Evolutionary conservation across 1,140 invertebrate species (phyloP).

Genomic region (Drosophila tristis): DNA sequence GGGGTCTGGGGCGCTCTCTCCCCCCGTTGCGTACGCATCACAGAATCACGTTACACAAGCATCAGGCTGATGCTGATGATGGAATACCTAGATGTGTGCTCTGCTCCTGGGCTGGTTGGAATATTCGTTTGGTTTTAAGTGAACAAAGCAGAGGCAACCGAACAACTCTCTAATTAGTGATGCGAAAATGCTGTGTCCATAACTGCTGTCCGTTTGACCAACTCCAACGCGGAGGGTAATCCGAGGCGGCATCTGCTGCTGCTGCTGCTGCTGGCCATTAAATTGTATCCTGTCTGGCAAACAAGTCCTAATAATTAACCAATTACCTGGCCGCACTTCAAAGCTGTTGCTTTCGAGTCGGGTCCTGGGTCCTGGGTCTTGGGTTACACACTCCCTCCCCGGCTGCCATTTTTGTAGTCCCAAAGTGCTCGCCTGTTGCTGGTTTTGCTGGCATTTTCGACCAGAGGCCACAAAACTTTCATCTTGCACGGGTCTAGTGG

Average conservation of each 20-base stretch:
- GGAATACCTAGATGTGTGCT: background rate
- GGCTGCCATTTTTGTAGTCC: slow-evolving; percentile 7
- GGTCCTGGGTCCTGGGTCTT: slow-evolving; percentile 10
- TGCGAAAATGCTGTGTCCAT: slow-evolving; percentile 45
- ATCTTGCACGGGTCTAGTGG: slow-evolving; percentile 11
- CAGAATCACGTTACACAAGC: too few species aligned
- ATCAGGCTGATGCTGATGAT: too few species aligned
- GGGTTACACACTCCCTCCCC: slow-evolving; percentile 30
- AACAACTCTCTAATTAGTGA: slow-evolving; percentile 28
- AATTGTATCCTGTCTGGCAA: slow-evolving; percentile 31
- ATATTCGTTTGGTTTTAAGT: slow-evolving; percentile 15
- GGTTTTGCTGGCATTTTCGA: slow-evolving; percentile 30
- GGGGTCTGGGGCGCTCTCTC: too few species aligned
- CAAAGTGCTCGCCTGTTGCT: slow-evolving; percentile 3
- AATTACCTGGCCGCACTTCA: slow-evolving; percentile 61
- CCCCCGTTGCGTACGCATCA: too few species aligned
- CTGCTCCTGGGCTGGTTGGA: background rate
- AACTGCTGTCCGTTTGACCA: slow-evolving; percentile 35
- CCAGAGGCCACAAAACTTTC: slow-evolving; percentile 53
- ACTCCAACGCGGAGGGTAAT: slow-evolving; percentile 39
- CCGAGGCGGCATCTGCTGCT: slow-evolving; percentile 11
- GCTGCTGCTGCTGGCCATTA: background rate
- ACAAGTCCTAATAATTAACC: slow-evolving; percentile 63
- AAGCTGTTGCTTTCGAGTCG: slow-evolving; percentile 19
- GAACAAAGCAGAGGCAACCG: background rate